Percentiles rank a stretch among this genome's conserved stretches.
phyloP scores from a whole-genome alignment of 1,140 invertebrate species.

The Microplitis demolitor region DNA sequence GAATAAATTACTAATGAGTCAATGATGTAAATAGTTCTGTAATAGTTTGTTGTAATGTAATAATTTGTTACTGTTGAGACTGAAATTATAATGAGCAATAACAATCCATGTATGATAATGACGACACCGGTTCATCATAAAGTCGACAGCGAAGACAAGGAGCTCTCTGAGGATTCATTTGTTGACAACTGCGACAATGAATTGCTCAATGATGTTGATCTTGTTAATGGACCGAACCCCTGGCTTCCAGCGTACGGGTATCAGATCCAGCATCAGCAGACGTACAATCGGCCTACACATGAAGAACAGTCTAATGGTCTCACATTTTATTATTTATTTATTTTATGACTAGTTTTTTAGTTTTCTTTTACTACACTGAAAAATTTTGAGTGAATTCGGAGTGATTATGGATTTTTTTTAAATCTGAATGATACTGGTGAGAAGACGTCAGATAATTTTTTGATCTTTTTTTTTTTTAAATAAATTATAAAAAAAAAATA shows the following conservation, averaged over 20 bases:
- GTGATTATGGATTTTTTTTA: too few species aligned
- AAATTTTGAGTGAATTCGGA: too few species aligned
- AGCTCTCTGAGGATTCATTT: neutral
- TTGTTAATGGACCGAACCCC: constrained; percentile 57
- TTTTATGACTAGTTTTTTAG: neutral
- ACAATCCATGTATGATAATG: neutral
- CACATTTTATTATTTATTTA: constrained; percentile 35
- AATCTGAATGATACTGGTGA: too few species aligned
- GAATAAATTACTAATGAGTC: too few species aligned
- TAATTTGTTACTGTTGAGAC: too few species aligned
- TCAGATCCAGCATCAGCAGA: constrained; percentile 55
- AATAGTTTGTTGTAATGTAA: too few species aligned
- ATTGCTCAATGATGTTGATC: constrained; percentile 38
- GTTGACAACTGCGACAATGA: constrained; percentile 2
- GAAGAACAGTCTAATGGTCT: constrained; percentile 60
- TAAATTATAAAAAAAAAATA: too few species aligned
- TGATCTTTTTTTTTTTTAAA: too few species aligned
- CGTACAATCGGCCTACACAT: constrained; percentile 49
- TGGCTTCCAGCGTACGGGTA: constrained; percentile 61
- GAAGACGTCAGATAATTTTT: too few species aligned
- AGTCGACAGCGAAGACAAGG: neutral
- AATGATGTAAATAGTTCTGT: too few species aligned
- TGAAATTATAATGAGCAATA: constrained; percentile 1
- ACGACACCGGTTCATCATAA: neutral
- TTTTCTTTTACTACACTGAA: neutral